Conservation (phyloP, 2,888 invertebrate species). For the Lymantria dispar region DNA sequence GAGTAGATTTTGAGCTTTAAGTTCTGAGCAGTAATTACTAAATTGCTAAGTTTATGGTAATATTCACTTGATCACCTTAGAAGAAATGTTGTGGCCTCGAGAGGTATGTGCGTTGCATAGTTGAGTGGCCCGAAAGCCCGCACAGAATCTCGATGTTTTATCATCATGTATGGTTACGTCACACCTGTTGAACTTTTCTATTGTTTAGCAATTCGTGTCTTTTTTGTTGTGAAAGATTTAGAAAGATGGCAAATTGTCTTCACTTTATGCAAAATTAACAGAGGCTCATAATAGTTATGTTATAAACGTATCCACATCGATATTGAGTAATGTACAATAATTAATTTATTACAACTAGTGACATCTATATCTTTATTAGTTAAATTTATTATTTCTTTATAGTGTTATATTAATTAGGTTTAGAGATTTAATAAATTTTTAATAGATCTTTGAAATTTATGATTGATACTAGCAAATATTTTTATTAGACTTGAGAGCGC, state of each 20-base stretch:
- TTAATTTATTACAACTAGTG: too few relatives aligned
- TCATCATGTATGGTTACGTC: conserved; percentile 32
- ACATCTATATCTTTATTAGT: too few relatives aligned
- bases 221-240: conserved; percentile 10
- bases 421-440: too few relatives aligned
- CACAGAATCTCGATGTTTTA: conserved; percentile 46
- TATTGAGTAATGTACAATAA: too few relatives aligned
- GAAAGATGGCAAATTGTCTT: neutral
- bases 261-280: too few relatives aligned
- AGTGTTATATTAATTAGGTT: too few relatives aligned
- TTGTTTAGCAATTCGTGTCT: conserved; percentile 23
- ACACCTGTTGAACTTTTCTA: conserved; percentile 35
- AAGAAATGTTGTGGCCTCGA: conserved; percentile 70
- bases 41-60: conserved; percentile 18
- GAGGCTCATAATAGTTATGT: too few relatives aligned
- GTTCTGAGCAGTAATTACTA: conserved; percentile 1
- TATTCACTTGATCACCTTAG: conserved; percentile 61
- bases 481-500: too few relatives aligned
- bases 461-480: too few relatives aligned
- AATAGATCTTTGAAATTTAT: too few relatives aligned
- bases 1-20: conserved; percentile 25
- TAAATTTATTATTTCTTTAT: too few relatives aligned
- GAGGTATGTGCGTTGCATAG: conserved; percentile 54
- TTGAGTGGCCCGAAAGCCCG: conserved; percentile 40
- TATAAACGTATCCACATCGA: too few relatives aligned